Evolutionary conservation across 1,140 invertebrate species (phyloP).

Genomic region (Drosophila persimilis): DNA sequence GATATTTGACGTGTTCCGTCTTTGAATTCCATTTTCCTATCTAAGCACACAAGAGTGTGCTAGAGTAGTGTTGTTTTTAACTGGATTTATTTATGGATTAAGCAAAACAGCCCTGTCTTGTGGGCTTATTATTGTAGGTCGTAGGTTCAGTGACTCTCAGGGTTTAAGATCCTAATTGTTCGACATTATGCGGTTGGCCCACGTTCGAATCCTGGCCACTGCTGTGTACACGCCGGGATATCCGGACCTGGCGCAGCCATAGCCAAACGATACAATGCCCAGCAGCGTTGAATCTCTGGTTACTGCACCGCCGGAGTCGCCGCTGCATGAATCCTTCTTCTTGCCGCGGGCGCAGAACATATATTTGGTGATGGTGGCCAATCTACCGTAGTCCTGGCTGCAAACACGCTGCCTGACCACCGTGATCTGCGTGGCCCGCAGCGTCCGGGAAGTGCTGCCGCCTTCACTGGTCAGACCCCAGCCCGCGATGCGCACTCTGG

Average conservation of each 20-base stretch:
- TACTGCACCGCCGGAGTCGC: constrained; percentile 54
- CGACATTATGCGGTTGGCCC: constrained; percentile 33
- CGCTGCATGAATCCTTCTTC: constrained; percentile 51
- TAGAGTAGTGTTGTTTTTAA: no score
- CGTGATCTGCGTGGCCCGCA: constrained; percentile 6
- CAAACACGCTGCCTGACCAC: constrained; percentile 9
- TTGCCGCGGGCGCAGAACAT: constrained; percentile 52
- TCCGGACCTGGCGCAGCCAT: constrained; percentile 44
- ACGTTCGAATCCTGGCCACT: not conserved
- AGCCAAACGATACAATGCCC: constrained; percentile 59
- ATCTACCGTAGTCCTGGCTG: not conserved
- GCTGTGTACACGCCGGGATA: constrained; percentile 57
- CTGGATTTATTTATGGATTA: constrained; percentile 16
- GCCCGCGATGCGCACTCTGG: constrained; percentile 33
- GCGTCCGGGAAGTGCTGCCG: constrained; percentile 11
- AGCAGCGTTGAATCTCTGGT: constrained; percentile 11
- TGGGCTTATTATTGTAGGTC: constrained; percentile 1
- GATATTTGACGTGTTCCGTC: no score
- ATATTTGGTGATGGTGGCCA: constrained; percentile 29
- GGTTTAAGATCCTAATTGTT: constrained; percentile 31
- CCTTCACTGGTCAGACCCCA: constrained; percentile 52
- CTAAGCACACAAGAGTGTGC: no score
- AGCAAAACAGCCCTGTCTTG: constrained; percentile 10
- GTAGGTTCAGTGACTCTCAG: not conserved
- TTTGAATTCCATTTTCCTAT: no score